phyloP scores from a whole-genome alignment of 2,888 invertebrate species.

The Ceraclea dissimilis region DNA sequence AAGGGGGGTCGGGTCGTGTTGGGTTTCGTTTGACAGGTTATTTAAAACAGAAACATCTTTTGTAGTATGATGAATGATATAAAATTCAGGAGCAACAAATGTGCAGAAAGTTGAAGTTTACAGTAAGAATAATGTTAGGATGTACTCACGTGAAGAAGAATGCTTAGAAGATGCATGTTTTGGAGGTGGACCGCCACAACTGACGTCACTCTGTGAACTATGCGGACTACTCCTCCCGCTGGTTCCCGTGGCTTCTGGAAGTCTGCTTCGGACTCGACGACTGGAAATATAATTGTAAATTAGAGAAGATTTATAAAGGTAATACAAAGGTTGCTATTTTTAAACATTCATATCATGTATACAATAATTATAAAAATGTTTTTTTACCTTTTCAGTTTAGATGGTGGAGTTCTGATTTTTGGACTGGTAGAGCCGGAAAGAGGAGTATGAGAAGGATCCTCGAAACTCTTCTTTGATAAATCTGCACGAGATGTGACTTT shows the following conservation, averaged over 20 bases:
- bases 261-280: constrained; percentile 48
- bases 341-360: too few relatives aligned
- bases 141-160: constrained; percentile 43
- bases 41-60: too few relatives aligned
- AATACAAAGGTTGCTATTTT: too few relatives aligned
- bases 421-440: constrained; percentile 18
- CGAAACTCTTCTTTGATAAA: constrained; percentile 36
- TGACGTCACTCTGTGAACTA: constrained; percentile 66
- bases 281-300: constrained; percentile 28
- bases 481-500: constrained; percentile 53
- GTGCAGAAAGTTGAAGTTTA: too few relatives aligned
- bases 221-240: constrained; percentile 53
- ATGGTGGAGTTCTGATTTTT: constrained; percentile 25
- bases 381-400: constrained; percentile 46
- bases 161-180: constrained; percentile 43
- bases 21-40: too few relatives aligned
- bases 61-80: too few relatives aligned
- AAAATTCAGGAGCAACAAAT: too few relatives aligned
- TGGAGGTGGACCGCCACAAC: constrained; percentile 46
- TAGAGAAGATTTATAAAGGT: too few relatives aligned
- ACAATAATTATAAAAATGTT: too few relatives aligned
- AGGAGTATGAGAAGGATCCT: constrained; percentile 16
- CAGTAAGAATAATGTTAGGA: too few relatives aligned
- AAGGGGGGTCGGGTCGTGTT: too few relatives aligned
- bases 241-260: constrained; percentile 44